Percentiles rank a stretch among this genome's conserved stretches.
Conservation (phyloP, 2,888 invertebrate species). For the Morpho deidamia region DNA sequence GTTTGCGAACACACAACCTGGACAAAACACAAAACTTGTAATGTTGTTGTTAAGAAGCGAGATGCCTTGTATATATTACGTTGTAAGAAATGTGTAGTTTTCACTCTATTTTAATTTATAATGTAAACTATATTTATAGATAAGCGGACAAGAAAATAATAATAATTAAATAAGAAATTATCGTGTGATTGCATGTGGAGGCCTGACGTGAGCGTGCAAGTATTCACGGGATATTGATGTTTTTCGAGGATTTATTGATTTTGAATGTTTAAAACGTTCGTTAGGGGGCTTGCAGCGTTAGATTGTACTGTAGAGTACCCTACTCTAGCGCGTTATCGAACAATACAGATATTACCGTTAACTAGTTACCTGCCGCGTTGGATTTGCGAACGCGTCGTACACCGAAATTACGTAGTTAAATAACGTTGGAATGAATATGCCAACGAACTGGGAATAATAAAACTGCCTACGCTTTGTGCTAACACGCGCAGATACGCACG, state of each 20-base stretch:
- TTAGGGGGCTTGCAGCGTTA: conserved; percentile 73
- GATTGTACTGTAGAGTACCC: conserved; percentile 31
- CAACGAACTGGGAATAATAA: no score
- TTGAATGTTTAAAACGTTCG: conserved; percentile 46
- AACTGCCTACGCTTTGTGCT: no score
- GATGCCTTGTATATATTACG: conserved; percentile 74
- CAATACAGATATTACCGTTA: conserved; percentile 32
- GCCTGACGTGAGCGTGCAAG: conserved; percentile 40
- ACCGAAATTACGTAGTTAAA: no score
- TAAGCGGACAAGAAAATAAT: conserved; percentile 64
- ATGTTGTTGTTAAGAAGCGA: conserved; percentile 45
- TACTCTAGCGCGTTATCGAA: conserved; percentile 8
- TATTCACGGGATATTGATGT: conserved; percentile 19
- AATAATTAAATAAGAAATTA: conserved; percentile 36
- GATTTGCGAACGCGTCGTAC: background rate
- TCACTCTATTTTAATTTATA: conserved; percentile 73
- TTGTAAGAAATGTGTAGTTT: conserved; percentile 71
- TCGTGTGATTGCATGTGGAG: conserved; percentile 38
- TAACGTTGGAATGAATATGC: no score
- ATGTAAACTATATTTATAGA: conserved; percentile 70
- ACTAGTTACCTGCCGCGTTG: conserved; percentile 50
- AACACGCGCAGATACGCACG: no score
- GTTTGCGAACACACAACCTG: conserved; percentile 22
- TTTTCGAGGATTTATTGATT: conserved; percentile 13
- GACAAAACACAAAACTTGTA: conserved; percentile 38